phyloP scores from a whole-genome alignment of 2,797 vertebrate genomes.

The Sylvia borin region DNA sequence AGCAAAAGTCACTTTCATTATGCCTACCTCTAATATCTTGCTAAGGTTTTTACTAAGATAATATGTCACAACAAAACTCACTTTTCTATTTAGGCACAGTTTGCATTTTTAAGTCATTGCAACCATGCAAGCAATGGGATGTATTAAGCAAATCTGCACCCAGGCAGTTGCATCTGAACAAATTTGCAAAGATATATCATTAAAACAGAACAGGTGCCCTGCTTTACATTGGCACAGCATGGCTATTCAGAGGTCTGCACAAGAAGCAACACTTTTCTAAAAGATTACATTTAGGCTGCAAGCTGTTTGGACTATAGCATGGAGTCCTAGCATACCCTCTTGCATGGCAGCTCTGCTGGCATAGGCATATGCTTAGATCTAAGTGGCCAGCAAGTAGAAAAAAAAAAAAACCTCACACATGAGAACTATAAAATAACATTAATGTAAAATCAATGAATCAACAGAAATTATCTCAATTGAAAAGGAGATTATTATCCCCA shows the following conservation, averaged over 20 bases:
- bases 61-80: not conserved
- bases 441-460: not conserved
- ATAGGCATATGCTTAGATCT: not conserved
- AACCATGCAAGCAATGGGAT: not conserved
- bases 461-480: not conserved
- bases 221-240: not conserved
- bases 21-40: fast-evolving
- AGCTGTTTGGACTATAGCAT: not conserved
- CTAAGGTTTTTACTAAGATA: not conserved
- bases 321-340: not conserved
- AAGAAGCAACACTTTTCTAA: not conserved
- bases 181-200: fast-evolving
- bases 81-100: not conserved
- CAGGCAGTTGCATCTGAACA: not conserved
- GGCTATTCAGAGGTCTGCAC: not conserved
- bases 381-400: not conserved
- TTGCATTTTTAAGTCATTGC: not conserved
- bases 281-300: not conserved
- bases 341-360: not conserved
- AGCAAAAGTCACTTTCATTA: not conserved
- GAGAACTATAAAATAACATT: not conserved
- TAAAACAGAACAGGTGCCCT: not conserved
- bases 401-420: fast-evolving
- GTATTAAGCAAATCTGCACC: not conserved
- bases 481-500: not conserved